Conservation (phyloP, 2,113 vertebrate genomes). For the Engystomops pustulosus region DNA sequence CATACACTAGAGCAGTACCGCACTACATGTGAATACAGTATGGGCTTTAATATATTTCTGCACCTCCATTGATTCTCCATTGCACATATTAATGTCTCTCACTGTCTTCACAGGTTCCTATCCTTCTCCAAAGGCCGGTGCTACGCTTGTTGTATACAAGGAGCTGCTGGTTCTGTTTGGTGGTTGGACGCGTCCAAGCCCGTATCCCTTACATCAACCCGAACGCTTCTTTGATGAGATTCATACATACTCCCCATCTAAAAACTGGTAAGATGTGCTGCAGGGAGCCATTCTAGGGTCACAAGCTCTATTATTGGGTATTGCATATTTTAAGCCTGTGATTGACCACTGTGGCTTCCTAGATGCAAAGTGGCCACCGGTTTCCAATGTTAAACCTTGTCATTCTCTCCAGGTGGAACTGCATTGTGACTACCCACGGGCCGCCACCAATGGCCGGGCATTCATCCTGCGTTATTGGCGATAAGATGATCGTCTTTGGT, state of each 20-base stretch:
- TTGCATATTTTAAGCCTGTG: too few relatives aligned
- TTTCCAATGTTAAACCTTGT: too few relatives aligned
- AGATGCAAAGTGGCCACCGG: too few relatives aligned
- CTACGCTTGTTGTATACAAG: conserved; percentile 93
- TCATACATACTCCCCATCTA: conserved; percentile 97
- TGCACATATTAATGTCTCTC: too few relatives aligned
- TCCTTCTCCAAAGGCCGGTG: conserved; percentile 96
- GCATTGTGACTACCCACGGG: conserved; percentile 94
- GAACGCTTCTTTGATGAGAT: conserved; percentile 99
- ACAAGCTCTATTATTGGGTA: too few relatives aligned
- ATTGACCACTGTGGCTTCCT: too few relatives aligned
- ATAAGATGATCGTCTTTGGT: conserved; percentile 96
- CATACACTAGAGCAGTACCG: neutral
- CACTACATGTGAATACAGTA: neutral
- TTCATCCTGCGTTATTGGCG: conserved; percentile 92
- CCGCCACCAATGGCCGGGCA: conserved; percentile 98
- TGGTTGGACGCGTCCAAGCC: conserved; percentile 95
- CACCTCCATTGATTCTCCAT: too few relatives aligned
- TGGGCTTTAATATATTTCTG: too few relatives aligned
- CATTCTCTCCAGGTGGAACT: conserved; percentile 94
- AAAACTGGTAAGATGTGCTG: conserved; percentile 89
- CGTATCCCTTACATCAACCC: conserved; percentile 96
- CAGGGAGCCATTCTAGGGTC: too few relatives aligned
- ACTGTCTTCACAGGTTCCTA: conserved; percentile 84
- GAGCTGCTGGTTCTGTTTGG: conserved; percentile 96